Evolutionary conservation across 2,888 invertebrate species (phyloP), one percentile per base, ranked within the genome.

Genomic region (Latrodectus elegans): DNA sequence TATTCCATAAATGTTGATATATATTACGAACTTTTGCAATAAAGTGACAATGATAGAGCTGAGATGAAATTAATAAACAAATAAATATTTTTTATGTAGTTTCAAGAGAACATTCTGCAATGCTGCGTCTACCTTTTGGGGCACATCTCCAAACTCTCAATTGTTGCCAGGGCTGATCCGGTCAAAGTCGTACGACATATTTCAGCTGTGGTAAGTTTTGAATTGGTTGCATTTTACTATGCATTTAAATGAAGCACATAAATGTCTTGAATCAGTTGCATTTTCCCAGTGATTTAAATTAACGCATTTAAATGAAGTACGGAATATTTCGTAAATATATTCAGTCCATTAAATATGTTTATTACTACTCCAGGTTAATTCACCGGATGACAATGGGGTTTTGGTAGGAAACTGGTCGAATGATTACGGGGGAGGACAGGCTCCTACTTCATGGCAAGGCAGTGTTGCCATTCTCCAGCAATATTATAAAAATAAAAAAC

Each of bases 401-500:
- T 51, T 92, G 11, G 90, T 90, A 26, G 92, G 92, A 0, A 91
- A 90, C 82, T 92, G 92, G 92, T 90, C 90, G 8, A 91, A 91
- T 15, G 90, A 91, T 17, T 92, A 91, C 85, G 80, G 89, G 2
- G 92, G 91, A 14, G 92, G 92, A 9, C 90, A 91, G 6, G 84
- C 91, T 1, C 92, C 93, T 1, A 91, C 91, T 12, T 89, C 90
- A 15, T 93, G 93, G 93, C 90, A 90, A 49, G 92, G 92, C 53
- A 92, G 92, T 89, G 90, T 91, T 10, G 90, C 90, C 17, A 92
- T 93, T 49, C 85, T 93, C n/a, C 90, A 91, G 81, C 89, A 92
- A 82, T 92, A 91, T 87, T 89, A 90, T 74, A 89, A 90, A 22
- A 91, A 89, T 2, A 91, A 90, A 72, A 89, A 89, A 26, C 92